Evolutionary conservation across 2,113 vertebrate species (phyloP), one percentile per base, ranked within the genome.

Genomic region (Microcebus murinus): DNA sequence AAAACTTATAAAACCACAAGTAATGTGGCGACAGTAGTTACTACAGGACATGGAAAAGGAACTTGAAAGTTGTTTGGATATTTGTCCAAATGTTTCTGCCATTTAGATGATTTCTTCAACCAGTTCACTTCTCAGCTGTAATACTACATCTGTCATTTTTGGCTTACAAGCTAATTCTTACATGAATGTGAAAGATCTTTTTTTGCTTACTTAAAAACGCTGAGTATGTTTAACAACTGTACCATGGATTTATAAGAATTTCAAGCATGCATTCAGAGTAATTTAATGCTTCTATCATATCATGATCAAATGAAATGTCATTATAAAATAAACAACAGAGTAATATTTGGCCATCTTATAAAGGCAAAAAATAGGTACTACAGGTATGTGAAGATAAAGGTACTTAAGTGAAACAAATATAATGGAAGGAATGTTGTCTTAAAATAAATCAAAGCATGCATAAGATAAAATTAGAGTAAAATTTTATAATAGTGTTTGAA

Each of bases 191-290:
- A 99, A 98, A 98, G 96, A 98, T 98, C 97, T 98, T 96, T 97
- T 98, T 98, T 97, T 97, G 97, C 97, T 98, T 91, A 98, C 98
- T 98, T 98, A 99, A 99, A 99, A 99, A 99, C 98, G 98, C 98
- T 97, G 98, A 98, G 99, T 99, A 99, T 99, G 99, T 97, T 98
- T 98, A 99, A 99, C 99, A 99, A 99, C 99, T 99, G 99, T 98
- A 99, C 97, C 96, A 98, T 98, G 99, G 99, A 99, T 98, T 99
- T 98, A 95, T 97, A 99, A 98, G 99, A 99, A 99, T 99, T 99
- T 98, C 96, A 99, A 99, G 98, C 98, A 99, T 99, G 98, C 97
- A 98, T 98, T 99, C 98, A 98, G 98, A 98, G 97, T 97, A 98
- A 99, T 99, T 98, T 97, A 98, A 98, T 98, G 95, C 98, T 98